These are phyloP conservation scores for Bursaphelenchus mucronatus DNA, from an alignment of 1,140 invertebrate species.

Conservation along the genomic window DNA sequence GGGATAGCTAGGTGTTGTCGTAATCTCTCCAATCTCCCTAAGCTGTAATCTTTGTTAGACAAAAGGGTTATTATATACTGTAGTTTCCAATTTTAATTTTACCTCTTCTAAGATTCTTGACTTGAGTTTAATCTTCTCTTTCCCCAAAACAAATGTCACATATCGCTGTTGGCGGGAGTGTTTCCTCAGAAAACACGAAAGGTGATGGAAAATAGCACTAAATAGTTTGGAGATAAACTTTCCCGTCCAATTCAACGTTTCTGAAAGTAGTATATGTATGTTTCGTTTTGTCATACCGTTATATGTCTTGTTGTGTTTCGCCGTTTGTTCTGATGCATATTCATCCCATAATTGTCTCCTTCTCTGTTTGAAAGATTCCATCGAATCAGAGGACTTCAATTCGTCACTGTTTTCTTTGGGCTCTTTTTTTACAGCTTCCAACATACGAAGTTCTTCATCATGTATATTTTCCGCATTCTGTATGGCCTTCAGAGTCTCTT, in stretches of 20 bases:
- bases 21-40: not conserved
- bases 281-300: not conserved
- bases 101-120: slow-evolving; percentile 39
- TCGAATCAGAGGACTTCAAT: not conserved
- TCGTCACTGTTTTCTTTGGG: not conserved
- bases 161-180: slow-evolving; percentile 58
- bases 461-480: slow-evolving; percentile 51
- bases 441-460: slow-evolving; percentile 44
- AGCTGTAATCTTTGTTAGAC: not conserved
- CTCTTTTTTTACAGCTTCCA: slow-evolving; percentile 35
- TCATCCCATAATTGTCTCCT: not conserved
- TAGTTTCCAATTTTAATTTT: slow-evolving; percentile 13
- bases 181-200: slow-evolving; percentile 49
- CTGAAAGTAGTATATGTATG: not conserved
- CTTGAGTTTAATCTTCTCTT: slow-evolving; percentile 57
- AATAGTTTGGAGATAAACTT: slow-evolving; percentile 1
- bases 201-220: slow-evolving; percentile 30
- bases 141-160: slow-evolving; percentile 54
- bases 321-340: not conserved
- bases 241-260: not conserved
- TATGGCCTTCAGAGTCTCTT: slow-evolving; percentile 46
- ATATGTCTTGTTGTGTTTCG: not conserved
- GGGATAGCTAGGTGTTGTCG: too few species aligned
- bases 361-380: slow-evolving; percentile 1
- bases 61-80: not conserved